Base-by-base conservation (phyloP, 2,888 invertebrate species). In the Drosophila buzzatii region DNA sequence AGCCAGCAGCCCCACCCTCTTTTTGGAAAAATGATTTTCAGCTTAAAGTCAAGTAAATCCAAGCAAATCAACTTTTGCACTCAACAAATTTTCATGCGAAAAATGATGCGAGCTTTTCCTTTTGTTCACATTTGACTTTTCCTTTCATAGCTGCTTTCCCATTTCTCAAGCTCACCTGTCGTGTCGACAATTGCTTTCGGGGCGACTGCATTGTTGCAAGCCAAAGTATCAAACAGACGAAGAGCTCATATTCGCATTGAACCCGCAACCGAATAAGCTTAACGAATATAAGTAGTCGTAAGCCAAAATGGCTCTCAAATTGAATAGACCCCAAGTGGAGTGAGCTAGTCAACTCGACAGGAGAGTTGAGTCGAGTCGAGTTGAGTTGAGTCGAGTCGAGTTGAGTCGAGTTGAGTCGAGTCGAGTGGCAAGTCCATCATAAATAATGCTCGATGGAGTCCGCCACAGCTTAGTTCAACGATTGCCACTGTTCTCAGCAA, bases 41-140 rank as follows among this genome's bases (percentile, higher is more conserved):
- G 83, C 83, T 85, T 84, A 88, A 84, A 84, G 89, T 69, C 74
- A 85, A 87, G 84, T 76, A 82, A 87, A 79, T 87, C 85, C 76
- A 72, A 76, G 73, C 63, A 71, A 70, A 79, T 77, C 79, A 67
- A 79, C 60, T 63, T 78, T 61, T 78, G 57, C 62, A 47, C 35
- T 44, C 39, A 31, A 20, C 42, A 58, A 64, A 69, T 82, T 84
- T 82, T 64, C 68, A 73, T 76, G 70, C 68, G 61, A 76, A 76
- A 47, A 67, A 16, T 49, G 35, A 71, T 68, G 60, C 62, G 73
- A 69, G 69, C 75, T 85, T 87, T 76, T 39, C 45, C 66, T 66
- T 82, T 82, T 74, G 53, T 70, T 42, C 47, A 20, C 60, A 12
- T 78, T 71, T 71, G 84, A 75, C 75, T 78, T 77, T 57, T 61